phyloP scores from a whole-genome alignment of 1,140 invertebrate species.

The Acromyrmex echinatior region DNA sequence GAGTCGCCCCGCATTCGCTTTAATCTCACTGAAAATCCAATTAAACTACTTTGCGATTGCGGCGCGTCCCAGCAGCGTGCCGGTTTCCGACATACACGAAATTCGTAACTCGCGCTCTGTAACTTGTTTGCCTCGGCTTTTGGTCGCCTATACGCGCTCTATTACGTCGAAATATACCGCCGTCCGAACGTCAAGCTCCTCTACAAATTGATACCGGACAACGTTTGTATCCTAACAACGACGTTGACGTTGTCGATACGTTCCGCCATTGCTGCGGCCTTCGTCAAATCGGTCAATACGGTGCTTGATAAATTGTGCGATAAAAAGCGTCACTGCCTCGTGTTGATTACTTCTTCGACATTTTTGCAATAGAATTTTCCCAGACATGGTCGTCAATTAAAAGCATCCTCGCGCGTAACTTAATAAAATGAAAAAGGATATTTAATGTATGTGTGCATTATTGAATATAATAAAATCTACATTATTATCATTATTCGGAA shows the following conservation, averaged over 20 bases:
- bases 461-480: neutral
- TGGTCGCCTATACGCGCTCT: constrained; percentile 69
- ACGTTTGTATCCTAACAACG: constrained; percentile 75
- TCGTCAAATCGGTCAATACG: constrained; percentile 43
- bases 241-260: constrained; percentile 62
- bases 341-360: constrained; percentile 58
- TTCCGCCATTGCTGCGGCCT: constrained; percentile 5
- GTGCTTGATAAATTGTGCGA: constrained; percentile 61
- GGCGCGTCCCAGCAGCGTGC: constrained; percentile 72
- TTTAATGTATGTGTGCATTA: neutral
- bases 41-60: constrained; percentile 82
- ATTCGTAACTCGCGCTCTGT: constrained; percentile 73
- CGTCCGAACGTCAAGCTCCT: constrained; percentile 68
- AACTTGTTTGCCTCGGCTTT: constrained; percentile 74
- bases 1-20: constrained; percentile 75
- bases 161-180: constrained; percentile 74
- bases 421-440: neutral
- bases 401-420: constrained; percentile 12
- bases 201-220: constrained; percentile 72
- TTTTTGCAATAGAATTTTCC: constrained; percentile 42
- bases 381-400: constrained; percentile 40
- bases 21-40: constrained; percentile 83
- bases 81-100: constrained; percentile 75
- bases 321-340: constrained; percentile 50
- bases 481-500: constrained; percentile 6